A percentile compares a stretch with the other conserved stretches of the same genome.
Evolutionary conservation across 2,113 vertebrate genomes (phyloP).

Genomic region (Argyrosomus japonicus): DNA sequence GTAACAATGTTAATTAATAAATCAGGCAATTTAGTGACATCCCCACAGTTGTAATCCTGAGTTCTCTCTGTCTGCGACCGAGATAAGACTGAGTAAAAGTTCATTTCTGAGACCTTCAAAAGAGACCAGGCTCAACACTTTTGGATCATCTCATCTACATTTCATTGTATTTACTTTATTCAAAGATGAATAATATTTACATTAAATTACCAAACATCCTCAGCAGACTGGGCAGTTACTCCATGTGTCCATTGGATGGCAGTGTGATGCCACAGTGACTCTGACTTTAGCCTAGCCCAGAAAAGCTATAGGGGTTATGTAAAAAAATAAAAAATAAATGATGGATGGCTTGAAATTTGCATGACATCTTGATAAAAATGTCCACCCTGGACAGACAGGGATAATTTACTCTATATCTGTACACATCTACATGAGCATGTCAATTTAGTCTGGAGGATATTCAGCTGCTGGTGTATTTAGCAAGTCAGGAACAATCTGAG

Average conservation of each 20-base stretch:
- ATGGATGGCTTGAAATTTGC: constrained; percentile 77
- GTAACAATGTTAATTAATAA: too few species aligned
- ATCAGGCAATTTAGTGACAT: too few species aligned
- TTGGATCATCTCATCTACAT: too few species aligned
- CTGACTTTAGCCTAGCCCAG: constrained; percentile 10
- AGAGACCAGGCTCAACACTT: too few species aligned
- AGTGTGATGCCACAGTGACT: constrained; percentile 59
- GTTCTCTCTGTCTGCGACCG: too few species aligned
- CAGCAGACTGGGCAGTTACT: constrained; percentile 6
- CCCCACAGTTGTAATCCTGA: too few species aligned
- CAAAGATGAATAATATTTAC: background rate
- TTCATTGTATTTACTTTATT: too few species aligned
- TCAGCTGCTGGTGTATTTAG: constrained; percentile 20
- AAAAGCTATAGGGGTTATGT: constrained; percentile 62
- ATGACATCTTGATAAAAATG: constrained; percentile 75
- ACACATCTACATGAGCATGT: constrained; percentile 13
- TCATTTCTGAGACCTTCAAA: too few species aligned
- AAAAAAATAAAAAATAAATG: constrained; percentile 52
- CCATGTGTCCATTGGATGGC: constrained; percentile 68
- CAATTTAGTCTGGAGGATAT: constrained; percentile 18
- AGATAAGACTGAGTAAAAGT: too few species aligned
- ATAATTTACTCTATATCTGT: constrained; percentile 36
- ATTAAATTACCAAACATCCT: background rate
- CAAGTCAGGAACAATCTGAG: constrained; percentile 3
- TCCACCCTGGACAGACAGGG: constrained; percentile 51